Evolutionary conservation across 2,113 vertebrate genomes (phyloP).

Genomic region (Percopsis transmontana): DNA sequence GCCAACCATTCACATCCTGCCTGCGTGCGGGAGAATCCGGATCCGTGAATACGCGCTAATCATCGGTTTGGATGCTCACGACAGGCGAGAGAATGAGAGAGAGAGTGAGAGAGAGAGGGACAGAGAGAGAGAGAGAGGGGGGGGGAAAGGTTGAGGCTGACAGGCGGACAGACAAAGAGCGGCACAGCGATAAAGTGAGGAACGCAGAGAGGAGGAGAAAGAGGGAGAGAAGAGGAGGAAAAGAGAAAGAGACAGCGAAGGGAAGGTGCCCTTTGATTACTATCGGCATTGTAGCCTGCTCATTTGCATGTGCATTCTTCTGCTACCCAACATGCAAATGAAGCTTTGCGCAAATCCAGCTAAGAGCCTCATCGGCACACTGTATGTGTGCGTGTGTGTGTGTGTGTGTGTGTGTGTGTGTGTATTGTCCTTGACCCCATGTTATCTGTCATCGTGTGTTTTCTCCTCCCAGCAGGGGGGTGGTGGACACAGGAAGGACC

Average conservation of each 20-base stretch:
- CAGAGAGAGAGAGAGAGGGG: slow-evolving; percentile 25
- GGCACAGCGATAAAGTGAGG: slow-evolving; percentile 13
- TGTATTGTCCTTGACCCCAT: slow-evolving; percentile 65
- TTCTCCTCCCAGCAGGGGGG: slow-evolving; percentile 57
- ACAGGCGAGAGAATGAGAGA: slow-evolving; percentile 28
- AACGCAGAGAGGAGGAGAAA: slow-evolving; percentile 5
- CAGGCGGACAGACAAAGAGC: slow-evolving; percentile 19
- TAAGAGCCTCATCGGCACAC: slow-evolving; percentile 56
- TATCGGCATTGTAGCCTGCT: slow-evolving; percentile 62
- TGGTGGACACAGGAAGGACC: slow-evolving; percentile 64
- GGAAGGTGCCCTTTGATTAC: slow-evolving; percentile 75
- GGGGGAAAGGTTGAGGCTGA: not conserved
- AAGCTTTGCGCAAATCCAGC: slow-evolving; percentile 47
- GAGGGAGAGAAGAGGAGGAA: slow-evolving; percentile 23
- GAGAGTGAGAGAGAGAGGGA: slow-evolving; percentile 26
- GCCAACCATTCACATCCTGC: slow-evolving; percentile 20
- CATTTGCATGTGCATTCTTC: slow-evolving; percentile 72
- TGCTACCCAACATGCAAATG: slow-evolving; percentile 71
- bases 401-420: slow-evolving; percentile 11
- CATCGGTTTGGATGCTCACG: slow-evolving; percentile 33
- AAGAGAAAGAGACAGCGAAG: slow-evolving; percentile 33
- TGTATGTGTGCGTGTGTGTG: slow-evolving; percentile 12
- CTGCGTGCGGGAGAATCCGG: slow-evolving; percentile 13
- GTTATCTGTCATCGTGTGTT: slow-evolving; percentile 70
- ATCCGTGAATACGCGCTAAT: slow-evolving; percentile 32